Evolutionary conservation across 2,113 vertebrate genomes (phyloP).

Genomic region (Podarcis raffonei): DNA sequence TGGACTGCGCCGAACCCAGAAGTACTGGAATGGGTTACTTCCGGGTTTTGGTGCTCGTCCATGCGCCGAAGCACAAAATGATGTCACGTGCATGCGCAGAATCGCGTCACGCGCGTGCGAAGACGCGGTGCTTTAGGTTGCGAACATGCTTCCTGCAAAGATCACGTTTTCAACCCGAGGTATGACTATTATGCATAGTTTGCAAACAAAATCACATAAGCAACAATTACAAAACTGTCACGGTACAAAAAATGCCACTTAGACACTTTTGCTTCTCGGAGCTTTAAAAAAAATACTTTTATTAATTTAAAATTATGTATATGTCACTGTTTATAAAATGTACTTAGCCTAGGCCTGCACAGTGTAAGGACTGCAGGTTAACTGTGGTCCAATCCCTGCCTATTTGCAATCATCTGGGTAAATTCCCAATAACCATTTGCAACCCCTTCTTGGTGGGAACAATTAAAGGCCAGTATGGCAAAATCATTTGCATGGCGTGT

Average conservation of each 20-base stretch:
- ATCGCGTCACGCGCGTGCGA: too few species aligned
- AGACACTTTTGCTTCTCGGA: not conserved
- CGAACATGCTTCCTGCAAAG: too few species aligned
- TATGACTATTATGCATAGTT: not conserved
- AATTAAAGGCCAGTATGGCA: not conserved
- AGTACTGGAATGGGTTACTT: too few species aligned
- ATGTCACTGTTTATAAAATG: not conserved
- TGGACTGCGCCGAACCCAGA: too few species aligned
- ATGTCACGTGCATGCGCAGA: too few species aligned
- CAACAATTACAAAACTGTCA: too few species aligned
- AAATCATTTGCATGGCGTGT: not conserved
- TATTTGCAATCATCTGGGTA: not conserved
- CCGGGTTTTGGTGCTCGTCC: too few species aligned
- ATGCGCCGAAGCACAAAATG: too few species aligned
- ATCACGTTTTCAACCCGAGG: too few species aligned
- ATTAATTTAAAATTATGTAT: not conserved
- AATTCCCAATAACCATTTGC: not conserved
- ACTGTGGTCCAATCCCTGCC: too few species aligned
- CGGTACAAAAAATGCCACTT: not conserved
- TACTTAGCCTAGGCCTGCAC: not conserved
- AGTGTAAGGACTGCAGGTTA: not conserved
- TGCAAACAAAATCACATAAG: too few species aligned
- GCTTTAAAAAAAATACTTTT: not conserved
- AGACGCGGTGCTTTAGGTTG: too few species aligned
- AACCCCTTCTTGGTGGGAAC: not conserved